Evolutionary conservation across 2,888 invertebrate species (phyloP), one percentile per base, ranked within the genome.

Genomic region (Elysia crispata): DNA sequence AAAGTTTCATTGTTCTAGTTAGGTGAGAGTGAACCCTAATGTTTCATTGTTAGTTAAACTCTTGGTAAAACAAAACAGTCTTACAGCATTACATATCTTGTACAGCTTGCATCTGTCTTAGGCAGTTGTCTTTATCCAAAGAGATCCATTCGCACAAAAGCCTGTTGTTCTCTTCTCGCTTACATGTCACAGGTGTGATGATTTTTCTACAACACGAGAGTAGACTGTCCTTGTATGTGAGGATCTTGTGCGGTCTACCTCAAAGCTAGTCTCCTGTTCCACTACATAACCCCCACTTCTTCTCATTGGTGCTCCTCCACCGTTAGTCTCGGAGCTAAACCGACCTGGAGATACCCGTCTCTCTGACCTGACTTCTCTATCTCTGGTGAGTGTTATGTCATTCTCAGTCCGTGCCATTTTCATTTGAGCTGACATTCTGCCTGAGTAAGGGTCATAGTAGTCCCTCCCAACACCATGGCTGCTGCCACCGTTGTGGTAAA

Each of bases 351-450:
- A 20, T 76, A 60, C 41, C 72, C 30, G 8, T 83, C 81, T 8
- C 75, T 77, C n/a, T 74, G 64, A 54, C 83, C 85, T 1, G 66
- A 78, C n/a, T 70, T 73, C 20, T 72, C 78, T 3, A 41, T 41
- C 41, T 41, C 41, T 3, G 0, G 77, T 41, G 13, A 77, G 81
- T 41, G 83, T 82, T 1, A 83, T 77, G 31, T 83, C 82, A 31
- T 83, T 79, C 25, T 85, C 85, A n/a, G 83, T 83, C 62, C 77
- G 69, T 20, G 83, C 79, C 74, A 80, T 74, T 33, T 83, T 85
- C 81, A 83, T 78, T n/a, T 77, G 78, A 1, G 80, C 69, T 8
- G 80, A 60, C 54, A 83, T 28, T 11, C 28, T 67, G n/a, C 82
- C 83, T 30, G 82, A 79, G 41, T 76, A 76, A 41, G 41, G 41